Evolutionary conservation across 2,888 invertebrate genomes (phyloP).

Genomic region (Endotricha flammealis): DNA sequence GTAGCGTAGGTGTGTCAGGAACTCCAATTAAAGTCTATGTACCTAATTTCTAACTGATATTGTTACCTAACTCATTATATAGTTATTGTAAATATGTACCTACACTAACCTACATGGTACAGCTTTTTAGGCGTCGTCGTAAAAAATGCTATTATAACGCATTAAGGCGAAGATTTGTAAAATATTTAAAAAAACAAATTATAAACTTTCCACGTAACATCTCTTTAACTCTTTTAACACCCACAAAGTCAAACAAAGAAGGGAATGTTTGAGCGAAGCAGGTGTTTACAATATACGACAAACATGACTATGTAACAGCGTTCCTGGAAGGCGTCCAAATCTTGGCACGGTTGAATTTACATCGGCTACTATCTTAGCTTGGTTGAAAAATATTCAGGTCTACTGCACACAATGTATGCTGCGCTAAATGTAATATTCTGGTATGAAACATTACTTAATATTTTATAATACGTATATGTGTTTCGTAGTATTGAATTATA

Average conservation of each 20-base stretch:
- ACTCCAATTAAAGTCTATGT: too few relatives aligned
- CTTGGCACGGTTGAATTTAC: constrained; percentile 25
- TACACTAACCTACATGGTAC: too few relatives aligned
- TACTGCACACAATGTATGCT: constrained; percentile 28
- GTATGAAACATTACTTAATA: too few relatives aligned
- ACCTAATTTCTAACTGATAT: too few relatives aligned
- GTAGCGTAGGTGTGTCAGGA: too few relatives aligned
- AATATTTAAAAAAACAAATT: too few relatives aligned
- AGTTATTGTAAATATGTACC: too few relatives aligned
- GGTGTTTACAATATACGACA: constrained; percentile 46
- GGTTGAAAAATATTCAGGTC: constrained; percentile 30
- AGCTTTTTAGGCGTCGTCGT: too few relatives aligned
- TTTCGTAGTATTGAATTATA: constrained; percentile 26
- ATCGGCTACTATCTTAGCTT: constrained; percentile 24
- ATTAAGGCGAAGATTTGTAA: too few relatives aligned
- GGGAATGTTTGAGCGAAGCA: constrained; percentile 37
- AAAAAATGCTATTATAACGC: too few relatives aligned
- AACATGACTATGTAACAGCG: constrained; percentile 37
- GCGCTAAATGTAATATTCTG: constrained; percentile 28
- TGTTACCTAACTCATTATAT: too few relatives aligned
- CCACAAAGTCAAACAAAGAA: constrained; percentile 36
- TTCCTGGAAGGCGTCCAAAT: constrained; percentile 46
- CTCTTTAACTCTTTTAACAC: constrained; percentile 22
- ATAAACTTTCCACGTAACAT: constrained; percentile 5
- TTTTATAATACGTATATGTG: too few relatives aligned